Evolutionary conservation across 2,888 invertebrate species (phyloP), one percentile per base, ranked within the genome.

Genomic region (Pantelozetes paolii): DNA sequence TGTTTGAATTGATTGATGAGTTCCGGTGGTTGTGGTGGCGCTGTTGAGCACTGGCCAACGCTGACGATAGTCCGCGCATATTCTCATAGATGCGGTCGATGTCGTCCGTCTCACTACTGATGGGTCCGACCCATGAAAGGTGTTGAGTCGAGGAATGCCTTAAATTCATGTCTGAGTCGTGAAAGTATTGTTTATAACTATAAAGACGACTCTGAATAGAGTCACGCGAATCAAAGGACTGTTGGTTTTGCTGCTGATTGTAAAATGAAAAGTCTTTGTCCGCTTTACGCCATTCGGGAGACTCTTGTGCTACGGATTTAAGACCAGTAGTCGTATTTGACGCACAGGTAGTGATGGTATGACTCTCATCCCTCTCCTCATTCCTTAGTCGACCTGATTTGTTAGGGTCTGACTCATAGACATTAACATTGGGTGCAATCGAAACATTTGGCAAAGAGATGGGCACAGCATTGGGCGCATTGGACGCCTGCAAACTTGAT

Each of bases 261-360:
- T 67, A 67, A 18, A 69, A 69, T 20, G 69, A 69, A 18, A 69
- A 69, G 20, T 69, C 69, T 45, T 42, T 45, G 45, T 69, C 69
- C 45, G 69, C 69, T 69, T 69, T 69, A 23, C 42, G 42, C 69
- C 69, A 69, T 69, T 69, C 69, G 69, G 69, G 69, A 18, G 69
- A 69, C 45, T 69, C 69, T 64, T 64, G 69, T 26, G 69, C 23
- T 23, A 69, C 13, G n/a, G 40, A 40, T 69, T 69, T 69, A 18
- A 18, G 26, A 69, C 18, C 26, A 23, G 42, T 45, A 45, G 69
- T 67, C 26, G 20, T 67, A n/a, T 69, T 69, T 26, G 42, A 5
- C 6, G 45, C 2, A 20, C 6, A 26, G 28, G 45, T 15, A 45
- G 69, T 45, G 26, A 26, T 69, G 26, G 69, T 8, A 45, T 69